Base-by-base conservation (phyloP, 2,113 vertebrate species). In the Actenoides hombroni region DNA sequence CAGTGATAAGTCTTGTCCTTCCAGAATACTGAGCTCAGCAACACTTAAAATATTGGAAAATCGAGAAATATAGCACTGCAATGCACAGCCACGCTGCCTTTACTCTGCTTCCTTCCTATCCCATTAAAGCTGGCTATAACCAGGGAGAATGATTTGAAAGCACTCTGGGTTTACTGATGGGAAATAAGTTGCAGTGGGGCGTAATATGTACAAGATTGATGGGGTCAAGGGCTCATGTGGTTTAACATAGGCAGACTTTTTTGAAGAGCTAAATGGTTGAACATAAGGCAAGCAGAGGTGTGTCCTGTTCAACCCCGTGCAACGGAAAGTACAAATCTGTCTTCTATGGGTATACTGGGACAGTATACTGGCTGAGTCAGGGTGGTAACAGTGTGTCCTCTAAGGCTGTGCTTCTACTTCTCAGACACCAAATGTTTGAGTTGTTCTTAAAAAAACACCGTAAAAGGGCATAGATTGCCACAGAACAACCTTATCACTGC, bases 1-100 rank as follows among this genome's bases (percentile, higher is more conserved):
- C 17, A 29, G 85, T 74, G 78, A 68, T 94, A 88, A 75, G 48
- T 87, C 81, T 84, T 83, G 24, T 87, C 65, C 40, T 92, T 87
- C 67, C 57, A 82, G 44, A 95, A 76, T 33, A 87, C 83, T 91
- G 86, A 95, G 40, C 81, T 94, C 94, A 97, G 91, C 94, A 95
- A 37, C 51, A 48, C 71, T 67, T 60, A 81, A 73, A 90, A 71
- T 92, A 89, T 24, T 68, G 73, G 77, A 92, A 94, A 95, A 89
- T 37, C 4, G 0, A 94, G 91, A 95, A 94, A 89, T 95, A 94
- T 48, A 88, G 81, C 81, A 60, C 89, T 87, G 81, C 65, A 91
- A 20, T 48, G 69, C 60, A 56, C 53, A 79, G 48, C 26, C 69
- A 68, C 24, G 1, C n/a, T 56, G 42, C 51, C 51, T 92, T 90